Percentiles rank a stretch among this genome's conserved stretches.
Conservation (phyloP, 2,888 invertebrate genomes). For the Drepanosiphum platanoidis region DNA sequence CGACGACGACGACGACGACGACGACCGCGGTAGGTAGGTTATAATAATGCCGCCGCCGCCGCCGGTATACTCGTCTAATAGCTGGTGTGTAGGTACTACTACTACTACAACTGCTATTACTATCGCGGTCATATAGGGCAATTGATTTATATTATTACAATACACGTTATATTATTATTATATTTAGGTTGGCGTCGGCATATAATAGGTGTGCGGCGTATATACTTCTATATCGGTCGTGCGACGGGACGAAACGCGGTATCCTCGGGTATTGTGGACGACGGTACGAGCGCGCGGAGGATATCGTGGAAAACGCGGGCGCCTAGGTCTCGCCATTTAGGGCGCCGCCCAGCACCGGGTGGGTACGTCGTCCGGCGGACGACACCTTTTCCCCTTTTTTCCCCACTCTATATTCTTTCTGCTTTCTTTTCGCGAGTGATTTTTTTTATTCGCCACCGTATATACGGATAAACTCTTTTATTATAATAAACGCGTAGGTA, state of each 20-base stretch:
- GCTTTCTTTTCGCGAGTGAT: no score
- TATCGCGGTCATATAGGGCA: constrained; percentile 17
- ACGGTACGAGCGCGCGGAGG: neutral
- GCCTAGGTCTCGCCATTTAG: constrained; percentile 29
- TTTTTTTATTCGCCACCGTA: no score
- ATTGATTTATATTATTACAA: constrained; percentile 27
- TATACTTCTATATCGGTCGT: neutral
- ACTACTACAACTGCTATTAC: constrained; percentile 15
- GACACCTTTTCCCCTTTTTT: neutral
- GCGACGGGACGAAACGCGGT: neutral
- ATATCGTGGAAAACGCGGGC: constrained; percentile 26
- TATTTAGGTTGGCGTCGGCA: no score
- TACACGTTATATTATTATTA: no score
- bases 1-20: constrained; percentile 25
- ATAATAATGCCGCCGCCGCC: constrained; percentile 46
- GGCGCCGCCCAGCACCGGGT: constrained; percentile 24
- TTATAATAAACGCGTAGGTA: neutral
- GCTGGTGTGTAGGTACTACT: neutral
- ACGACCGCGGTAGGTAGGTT: neutral
- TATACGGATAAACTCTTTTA: no score
- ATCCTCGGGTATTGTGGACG: neutral
- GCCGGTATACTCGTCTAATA: constrained; percentile 23
- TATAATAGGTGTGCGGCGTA: neutral
- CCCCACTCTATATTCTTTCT: no score
- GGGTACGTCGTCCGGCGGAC: neutral